Conservation (phyloP, 2,888 invertebrate genomes). For the Leptogaster cylindrica region DNA sequence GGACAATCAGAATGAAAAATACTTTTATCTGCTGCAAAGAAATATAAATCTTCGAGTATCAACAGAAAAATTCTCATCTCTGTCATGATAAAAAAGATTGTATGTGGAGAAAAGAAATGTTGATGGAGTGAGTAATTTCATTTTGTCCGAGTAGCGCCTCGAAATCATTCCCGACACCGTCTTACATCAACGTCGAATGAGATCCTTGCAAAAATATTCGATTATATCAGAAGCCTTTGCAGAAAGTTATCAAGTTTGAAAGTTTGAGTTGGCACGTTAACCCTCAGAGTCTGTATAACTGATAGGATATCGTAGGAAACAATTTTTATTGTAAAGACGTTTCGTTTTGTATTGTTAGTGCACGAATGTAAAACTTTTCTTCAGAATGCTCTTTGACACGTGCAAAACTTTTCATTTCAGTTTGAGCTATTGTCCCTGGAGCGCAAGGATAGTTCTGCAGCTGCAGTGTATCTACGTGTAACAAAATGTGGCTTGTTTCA, state of each 20-base stretch:
- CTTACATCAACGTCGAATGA: constrained; percentile 13
- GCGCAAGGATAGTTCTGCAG: constrained; percentile 21
- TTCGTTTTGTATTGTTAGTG: constrained; percentile 35
- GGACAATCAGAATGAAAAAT: no score
- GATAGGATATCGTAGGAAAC: constrained; percentile 24
- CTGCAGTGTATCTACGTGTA: constrained; percentile 14
- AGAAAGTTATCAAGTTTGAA: constrained; percentile 13
- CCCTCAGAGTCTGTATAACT: constrained; percentile 15
- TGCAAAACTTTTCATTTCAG: constrained; percentile 39
- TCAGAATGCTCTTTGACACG: constrained; percentile 36
- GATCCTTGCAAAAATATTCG: constrained; percentile 19
- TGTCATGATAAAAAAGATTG: no score
- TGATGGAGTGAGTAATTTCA: no score
- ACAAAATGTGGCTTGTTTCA: constrained; percentile 20
- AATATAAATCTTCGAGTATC: no score
- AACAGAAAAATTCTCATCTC: no score
- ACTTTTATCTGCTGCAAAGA: no score
- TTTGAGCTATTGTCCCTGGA: constrained; percentile 37
- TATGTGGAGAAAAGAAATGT: no score
- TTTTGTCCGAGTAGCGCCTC: background rate
- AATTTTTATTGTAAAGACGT: constrained; percentile 37
- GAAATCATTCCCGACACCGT: background rate
- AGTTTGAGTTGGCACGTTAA: constrained; percentile 33
- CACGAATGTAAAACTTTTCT: constrained; percentile 34
- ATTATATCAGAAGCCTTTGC: constrained; percentile 14